Conservation (phyloP, 2,888 invertebrate species). For the Hermaeophaga mercurialis region DNA sequence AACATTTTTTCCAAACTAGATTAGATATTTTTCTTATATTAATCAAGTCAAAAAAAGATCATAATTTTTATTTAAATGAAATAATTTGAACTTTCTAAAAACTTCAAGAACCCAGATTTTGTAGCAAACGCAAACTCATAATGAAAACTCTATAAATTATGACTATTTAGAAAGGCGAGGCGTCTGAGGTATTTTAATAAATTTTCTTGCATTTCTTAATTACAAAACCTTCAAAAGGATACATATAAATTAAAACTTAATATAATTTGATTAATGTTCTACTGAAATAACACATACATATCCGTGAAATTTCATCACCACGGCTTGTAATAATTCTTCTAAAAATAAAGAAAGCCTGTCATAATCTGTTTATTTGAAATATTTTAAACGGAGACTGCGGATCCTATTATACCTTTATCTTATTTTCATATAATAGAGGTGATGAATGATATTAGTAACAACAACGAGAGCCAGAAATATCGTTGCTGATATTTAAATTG, state of each 20-base stretch:
- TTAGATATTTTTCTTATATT: too few species aligned
- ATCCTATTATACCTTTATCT: conserved; percentile 14
- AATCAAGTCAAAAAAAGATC: too few species aligned
- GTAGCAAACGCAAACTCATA: too few species aligned
- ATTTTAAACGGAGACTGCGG: conserved; percentile 14
- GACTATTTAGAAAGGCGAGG: neutral
- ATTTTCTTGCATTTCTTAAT: conserved; percentile 1
- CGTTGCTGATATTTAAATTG: too few species aligned
- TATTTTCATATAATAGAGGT: conserved; percentile 24
- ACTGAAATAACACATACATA: conserved; percentile 23
- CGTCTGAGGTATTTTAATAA: neutral
- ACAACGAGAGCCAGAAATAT: too few species aligned
- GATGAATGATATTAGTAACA: conserved; percentile 19
- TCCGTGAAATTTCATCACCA: conserved; percentile 28
- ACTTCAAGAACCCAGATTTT: too few species aligned
- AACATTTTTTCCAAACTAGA: too few species aligned
- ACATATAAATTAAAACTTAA: conserved; percentile 24
- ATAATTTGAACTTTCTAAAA: too few species aligned
- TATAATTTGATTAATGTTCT: conserved; percentile 26
- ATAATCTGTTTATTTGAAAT: conserved; percentile 27
- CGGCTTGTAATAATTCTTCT: conserved; percentile 19
- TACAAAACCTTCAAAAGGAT: conserved; percentile 15
- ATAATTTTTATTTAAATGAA: too few species aligned
- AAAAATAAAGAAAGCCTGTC: conserved; percentile 26
- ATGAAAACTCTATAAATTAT: neutral